Evolutionary conservation across 2,888 invertebrate genomes (phyloP).

Genomic region (Pandemis corylana): DNA sequence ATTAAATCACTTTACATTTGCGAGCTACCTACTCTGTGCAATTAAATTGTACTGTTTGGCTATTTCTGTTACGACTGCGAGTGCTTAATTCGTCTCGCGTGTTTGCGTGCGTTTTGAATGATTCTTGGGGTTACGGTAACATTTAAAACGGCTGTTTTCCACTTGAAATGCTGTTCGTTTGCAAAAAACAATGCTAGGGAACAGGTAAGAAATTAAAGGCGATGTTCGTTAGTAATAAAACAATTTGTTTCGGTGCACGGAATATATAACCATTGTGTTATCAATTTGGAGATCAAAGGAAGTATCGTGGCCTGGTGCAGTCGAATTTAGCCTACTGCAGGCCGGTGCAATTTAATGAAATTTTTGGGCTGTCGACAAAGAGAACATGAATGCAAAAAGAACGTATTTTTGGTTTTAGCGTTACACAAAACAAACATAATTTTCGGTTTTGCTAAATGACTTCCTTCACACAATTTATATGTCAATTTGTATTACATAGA

Average conservation of each 20-base stretch:
- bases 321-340: conserved; percentile 49
- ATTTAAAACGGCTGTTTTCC: conserved; percentile 83
- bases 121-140: conserved; percentile 73
- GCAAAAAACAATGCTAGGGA: conserved; percentile 68
- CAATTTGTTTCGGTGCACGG: neutral
- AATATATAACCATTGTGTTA: neutral
- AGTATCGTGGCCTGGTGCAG: conserved; percentile 44
- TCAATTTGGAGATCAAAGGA: conserved; percentile 13
- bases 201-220: conserved; percentile 68
- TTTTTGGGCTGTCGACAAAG: conserved; percentile 75
- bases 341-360: conserved; percentile 72
- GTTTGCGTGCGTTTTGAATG: conserved; percentile 75
- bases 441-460: neutral
- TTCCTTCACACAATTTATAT: neutral
- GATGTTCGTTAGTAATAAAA: neutral
- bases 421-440: neutral
- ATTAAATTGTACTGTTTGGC: conserved; percentile 11
- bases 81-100: conserved; percentile 63
- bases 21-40: neutral
- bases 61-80: conserved; percentile 28
- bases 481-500: no score
- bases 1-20: neutral
- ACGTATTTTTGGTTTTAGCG: neutral
- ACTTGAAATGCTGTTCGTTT: conserved; percentile 71
- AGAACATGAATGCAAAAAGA: conserved; percentile 48